Conservation (phyloP, 37 sponge, comb jelly and placozoan species). For the Petrosia ficiformis region DNA sequence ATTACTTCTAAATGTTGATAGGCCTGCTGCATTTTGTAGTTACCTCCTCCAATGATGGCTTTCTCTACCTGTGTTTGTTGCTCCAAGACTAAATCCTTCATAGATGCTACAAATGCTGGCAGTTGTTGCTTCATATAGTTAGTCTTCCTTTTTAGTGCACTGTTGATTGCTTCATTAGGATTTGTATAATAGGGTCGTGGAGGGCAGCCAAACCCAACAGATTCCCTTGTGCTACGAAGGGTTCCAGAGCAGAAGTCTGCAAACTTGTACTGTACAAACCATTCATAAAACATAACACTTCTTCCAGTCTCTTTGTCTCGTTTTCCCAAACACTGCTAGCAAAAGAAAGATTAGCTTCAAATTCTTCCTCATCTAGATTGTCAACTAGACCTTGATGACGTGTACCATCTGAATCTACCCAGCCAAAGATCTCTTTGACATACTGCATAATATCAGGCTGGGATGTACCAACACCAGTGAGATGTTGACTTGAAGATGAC, state of each 20-base stretch:
- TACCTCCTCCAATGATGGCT: conserved; percentile 12
- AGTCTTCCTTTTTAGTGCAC: conserved; percentile 23
- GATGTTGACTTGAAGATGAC: not conserved
- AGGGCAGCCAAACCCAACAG: conserved; percentile 17
- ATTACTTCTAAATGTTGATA: not conserved
- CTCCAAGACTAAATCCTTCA: conserved; percentile 10
- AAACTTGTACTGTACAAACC: not conserved
- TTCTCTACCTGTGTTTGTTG: conserved; percentile 8
- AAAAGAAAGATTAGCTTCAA: not conserved
- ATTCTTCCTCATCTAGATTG: not conserved
- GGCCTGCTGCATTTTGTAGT: not conserved
- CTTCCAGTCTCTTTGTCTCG: not conserved
- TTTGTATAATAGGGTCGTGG: conserved; percentile 14
- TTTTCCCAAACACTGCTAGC: not conserved
- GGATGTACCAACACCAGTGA: too few species aligned
- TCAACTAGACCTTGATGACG: not conserved
- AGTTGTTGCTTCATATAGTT: conserved; percentile 22
- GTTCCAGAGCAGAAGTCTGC: not conserved
- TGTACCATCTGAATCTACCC: not conserved
- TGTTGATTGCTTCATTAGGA: conserved; percentile 23
- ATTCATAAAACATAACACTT: not conserved
- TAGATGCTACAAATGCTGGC: not conserved
- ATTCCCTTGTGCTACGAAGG: not conserved
- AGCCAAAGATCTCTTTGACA: not conserved
- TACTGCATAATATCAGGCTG: not conserved